phyloP scores from a whole-genome alignment of 2,888 invertebrate species.

The Lasioglossum calceatum region DNA sequence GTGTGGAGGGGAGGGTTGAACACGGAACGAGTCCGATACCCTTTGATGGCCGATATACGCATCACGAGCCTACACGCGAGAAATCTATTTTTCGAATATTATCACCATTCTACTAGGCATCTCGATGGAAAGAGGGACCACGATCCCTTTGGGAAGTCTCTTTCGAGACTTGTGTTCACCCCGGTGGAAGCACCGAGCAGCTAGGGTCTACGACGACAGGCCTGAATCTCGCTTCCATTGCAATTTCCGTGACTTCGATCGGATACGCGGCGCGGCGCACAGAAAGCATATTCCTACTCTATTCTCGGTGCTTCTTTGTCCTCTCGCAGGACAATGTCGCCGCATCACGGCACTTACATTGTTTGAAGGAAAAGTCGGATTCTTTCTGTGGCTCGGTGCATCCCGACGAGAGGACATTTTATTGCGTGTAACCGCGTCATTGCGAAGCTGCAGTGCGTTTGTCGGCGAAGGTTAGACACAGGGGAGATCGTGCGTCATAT shows the following conservation, averaged over 20 bases:
- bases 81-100: slow-evolving; percentile 72
- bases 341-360: background rate
- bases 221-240: slow-evolving; percentile 26
- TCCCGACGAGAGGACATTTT: background rate
- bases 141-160: slow-evolving; percentile 28
- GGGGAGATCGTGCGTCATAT: too few species aligned
- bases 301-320: background rate
- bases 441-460: background rate
- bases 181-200: slow-evolving; percentile 46
- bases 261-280: background rate
- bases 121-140: slow-evolving; percentile 49
- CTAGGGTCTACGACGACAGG: slow-evolving; percentile 35
- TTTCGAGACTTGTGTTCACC: slow-evolving; percentile 31
- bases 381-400: background rate
- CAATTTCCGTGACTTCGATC: slow-evolving; percentile 12
- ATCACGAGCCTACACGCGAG: slow-evolving; percentile 63
- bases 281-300: slow-evolving; percentile 1
- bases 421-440: background rate
- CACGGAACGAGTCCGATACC: slow-evolving; percentile 2
- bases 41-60: slow-evolving; percentile 42
- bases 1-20: slow-evolving; percentile 35
- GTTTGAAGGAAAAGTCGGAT: background rate
- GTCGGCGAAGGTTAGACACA: too few species aligned
- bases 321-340: background rate
- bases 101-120: slow-evolving; percentile 67